phyloP scores from a whole-genome alignment of 2,113 vertebrate species.

The Aspiorhynchus laticeps region DNA sequence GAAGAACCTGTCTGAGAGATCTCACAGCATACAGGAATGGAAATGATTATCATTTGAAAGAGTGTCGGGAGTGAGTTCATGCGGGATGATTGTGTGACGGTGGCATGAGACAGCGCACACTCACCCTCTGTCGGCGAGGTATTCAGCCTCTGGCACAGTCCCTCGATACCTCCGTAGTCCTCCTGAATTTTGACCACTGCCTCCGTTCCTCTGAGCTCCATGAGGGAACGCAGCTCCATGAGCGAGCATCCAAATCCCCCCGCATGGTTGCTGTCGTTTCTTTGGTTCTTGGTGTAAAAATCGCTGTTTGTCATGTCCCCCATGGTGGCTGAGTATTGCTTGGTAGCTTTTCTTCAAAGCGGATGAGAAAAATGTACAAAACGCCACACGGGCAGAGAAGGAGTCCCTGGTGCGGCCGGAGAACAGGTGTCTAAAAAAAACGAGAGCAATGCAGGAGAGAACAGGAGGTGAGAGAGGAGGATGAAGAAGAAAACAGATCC shows the following conservation, averaged over 20 bases:
- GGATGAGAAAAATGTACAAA: neutral
- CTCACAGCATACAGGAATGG: constrained; percentile 63
- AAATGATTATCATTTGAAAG: constrained; percentile 58
- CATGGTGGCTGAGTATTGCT: constrained; percentile 84
- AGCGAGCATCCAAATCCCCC: constrained; percentile 90
- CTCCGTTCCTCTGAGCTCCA: constrained; percentile 96
- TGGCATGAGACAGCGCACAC: constrained; percentile 48
- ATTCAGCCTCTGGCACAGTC: constrained; percentile 92
- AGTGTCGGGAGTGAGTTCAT: constrained; percentile 28
- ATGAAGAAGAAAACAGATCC: constrained; percentile 60
- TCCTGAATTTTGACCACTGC: constrained; percentile 98
- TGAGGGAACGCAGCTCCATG: constrained; percentile 93
- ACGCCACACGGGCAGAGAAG: constrained; percentile 10
- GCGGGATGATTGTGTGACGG: neutral
- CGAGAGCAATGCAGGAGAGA: neutral
- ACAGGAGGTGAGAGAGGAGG: neutral
- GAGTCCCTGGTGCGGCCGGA: constrained; percentile 24
- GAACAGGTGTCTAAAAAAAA: constrained; percentile 25
- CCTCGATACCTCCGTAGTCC: constrained; percentile 90
- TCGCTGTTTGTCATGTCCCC: constrained; percentile 99
- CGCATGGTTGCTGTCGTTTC: constrained; percentile 89
- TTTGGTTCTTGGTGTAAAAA: constrained; percentile 99
- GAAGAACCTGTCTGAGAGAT: constrained; percentile 58
- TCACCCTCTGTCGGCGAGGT: constrained; percentile 96
- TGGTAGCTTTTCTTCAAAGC: constrained; percentile 61